Conservation (phyloP, 1,140 invertebrate genomes). For the Hydropsyche tenuis region DNA sequence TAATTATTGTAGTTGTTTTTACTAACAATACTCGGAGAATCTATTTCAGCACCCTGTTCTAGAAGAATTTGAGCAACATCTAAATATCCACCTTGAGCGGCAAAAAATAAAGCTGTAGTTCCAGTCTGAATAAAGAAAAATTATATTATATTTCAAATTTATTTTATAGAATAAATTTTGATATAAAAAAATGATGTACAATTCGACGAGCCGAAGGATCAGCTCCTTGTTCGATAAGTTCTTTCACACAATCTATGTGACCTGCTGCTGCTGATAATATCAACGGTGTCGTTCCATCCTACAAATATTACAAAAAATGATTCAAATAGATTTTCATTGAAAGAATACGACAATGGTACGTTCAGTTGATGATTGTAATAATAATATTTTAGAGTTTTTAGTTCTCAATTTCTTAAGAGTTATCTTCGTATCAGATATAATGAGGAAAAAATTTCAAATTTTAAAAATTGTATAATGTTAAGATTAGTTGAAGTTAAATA, state of each 20-base stretch:
- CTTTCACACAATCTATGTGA: conserved; percentile 83
- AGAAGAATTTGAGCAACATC: conserved; percentile 81
- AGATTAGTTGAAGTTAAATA: too few species aligned
- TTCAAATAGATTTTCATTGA: too few species aligned
- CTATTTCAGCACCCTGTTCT: conserved; percentile 77
- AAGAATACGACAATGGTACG: too few species aligned
- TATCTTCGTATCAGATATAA: too few species aligned
- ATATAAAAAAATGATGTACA: conserved; percentile 65
- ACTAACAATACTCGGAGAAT: conserved; percentile 82
- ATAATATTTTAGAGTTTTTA: too few species aligned
- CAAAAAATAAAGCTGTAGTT: conserved; percentile 90
- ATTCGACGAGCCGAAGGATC: conserved; percentile 81
- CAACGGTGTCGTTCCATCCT: conserved; percentile 93
- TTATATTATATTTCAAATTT: neutral
- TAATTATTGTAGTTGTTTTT: neutral
- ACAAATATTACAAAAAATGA: too few species aligned
- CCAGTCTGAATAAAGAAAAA: conserved; percentile 73
- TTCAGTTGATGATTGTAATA: too few species aligned
- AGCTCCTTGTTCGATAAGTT: conserved; percentile 88
- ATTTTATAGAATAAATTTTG: neutral
- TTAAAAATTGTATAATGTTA: too few species aligned
- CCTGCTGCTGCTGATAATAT: conserved; percentile 89
- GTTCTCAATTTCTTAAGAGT: too few species aligned
- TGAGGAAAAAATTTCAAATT: too few species aligned
- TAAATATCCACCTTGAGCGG: conserved; percentile 86